Base-by-base conservation (phyloP, 53 echinoderm and acorn worm genomes). In the Mesocentrotus franciscanus region DNA sequence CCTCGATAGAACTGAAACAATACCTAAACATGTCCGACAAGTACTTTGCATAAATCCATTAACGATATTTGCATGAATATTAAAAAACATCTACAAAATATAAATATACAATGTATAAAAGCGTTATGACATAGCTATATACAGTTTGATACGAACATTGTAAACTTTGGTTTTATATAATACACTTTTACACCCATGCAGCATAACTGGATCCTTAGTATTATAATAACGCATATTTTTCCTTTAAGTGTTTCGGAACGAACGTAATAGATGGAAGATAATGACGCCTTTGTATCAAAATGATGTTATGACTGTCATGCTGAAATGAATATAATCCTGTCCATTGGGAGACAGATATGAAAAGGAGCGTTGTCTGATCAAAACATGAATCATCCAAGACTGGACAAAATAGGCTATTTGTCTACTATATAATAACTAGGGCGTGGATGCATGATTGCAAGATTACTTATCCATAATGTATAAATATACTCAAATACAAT, bases 281-380 rank as follows among this genome's bases (percentile, higher is more conserved):
- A 76, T 14, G 76, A 30, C 33, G 29, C 33, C 76, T 32, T 76
- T 76, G 76, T 76, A 76, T 76, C 76, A 27, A 76, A 76, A 15
- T 76, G 76, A 76, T 76, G 30, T 76, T n/a, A 14, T 76, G 76
- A 14, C 14, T 76, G 14, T 64, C 76, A 76, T 76, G 76, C 32
- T 33, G 76, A 76, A 30, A 76, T 33, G 76, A 33, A 76, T 76
- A 33, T 76, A 32, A 32, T 33, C 32, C 30, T 76, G 76, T 76
- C 76, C 76, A 76, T 33, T 29, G 76, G 76, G 76, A 76, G 76
- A 33, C 10, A 13, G 15, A 33, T n/a, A 76, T 76, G 33, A 76
- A 76, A 30, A 33, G 76, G 76, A 76, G 30, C 76, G 76, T 76
- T 76, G 76, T 76, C 76, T 76, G 76, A 76, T 76, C 76, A 9